These are phyloP conservation scores for Guaruba guarouba DNA, from an alignment of 2,113 vertebrate species.

Conservation along the genomic window DNA sequence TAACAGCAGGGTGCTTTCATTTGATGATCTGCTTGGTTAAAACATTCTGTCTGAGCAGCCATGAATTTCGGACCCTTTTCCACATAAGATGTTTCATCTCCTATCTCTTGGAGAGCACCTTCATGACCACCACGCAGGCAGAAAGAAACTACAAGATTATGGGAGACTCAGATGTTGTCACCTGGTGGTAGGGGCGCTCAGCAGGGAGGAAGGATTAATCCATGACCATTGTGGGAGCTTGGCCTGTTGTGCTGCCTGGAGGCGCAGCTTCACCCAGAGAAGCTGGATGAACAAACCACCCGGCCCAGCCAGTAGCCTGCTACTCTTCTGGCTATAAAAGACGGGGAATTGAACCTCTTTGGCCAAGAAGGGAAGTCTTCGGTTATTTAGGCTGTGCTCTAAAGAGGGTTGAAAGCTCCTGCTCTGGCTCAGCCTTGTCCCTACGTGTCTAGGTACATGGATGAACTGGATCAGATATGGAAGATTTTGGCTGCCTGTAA, in stretches of 20 bases:
- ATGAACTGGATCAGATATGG: background rate
- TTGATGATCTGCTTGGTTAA: background rate
- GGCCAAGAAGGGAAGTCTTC: background rate
- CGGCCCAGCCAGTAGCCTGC: background rate
- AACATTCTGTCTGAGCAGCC: background rate
- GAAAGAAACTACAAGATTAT: background rate
- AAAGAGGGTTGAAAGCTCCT: background rate
- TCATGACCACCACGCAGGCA: background rate
- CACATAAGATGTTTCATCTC: background rate
- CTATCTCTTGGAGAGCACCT: background rate
- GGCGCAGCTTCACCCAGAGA: background rate
- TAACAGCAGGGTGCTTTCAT: background rate
- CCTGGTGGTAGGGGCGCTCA: background rate
- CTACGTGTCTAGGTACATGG: accelerated
- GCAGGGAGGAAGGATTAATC: background rate
- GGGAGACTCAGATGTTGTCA: background rate
- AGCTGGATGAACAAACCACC: background rate
- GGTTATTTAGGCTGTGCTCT: background rate
- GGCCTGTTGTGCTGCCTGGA: background rate
- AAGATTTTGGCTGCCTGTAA: background rate
- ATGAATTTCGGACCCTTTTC: background rate
- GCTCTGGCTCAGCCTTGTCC: background rate
- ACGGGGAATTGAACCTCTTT: background rate
- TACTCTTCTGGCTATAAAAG: background rate
- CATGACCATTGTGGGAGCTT: accelerated